Base-by-base conservation (phyloP, 37 sponge, comb jelly and placozoan species). In the Chondrilla cf. caribensis region DNA sequence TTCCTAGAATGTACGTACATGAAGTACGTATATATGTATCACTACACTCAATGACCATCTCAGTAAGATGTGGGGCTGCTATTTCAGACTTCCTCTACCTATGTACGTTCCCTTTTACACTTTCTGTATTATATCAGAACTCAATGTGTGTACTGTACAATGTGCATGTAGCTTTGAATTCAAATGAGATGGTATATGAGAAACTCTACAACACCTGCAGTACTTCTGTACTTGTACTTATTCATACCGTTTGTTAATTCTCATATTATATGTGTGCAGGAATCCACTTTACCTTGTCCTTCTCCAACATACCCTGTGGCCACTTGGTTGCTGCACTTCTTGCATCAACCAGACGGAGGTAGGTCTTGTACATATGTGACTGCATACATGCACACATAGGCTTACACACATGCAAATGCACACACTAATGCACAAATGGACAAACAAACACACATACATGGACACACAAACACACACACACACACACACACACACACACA, bases 401-500 rank as follows among this genome's bases (percentile, higher is more conserved):
- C 64, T 6, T 22, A 60, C 64, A 60, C 64, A 15, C 22, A 60
- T 22, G 15, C 28, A 60, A 9, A 60, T 22, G 15, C 64, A 60
- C 64, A 60, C 28, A 60, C 64, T 21, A 9, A 60, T 22, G 15
- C 64, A 60, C 64, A 60, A 9, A 60, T 55, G 43, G 26, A 78
- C 79, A 78, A n/a, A 43, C 51, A 78, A n/a, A 78, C 79, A 78
- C 57, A 78, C 79, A 43, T 8, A 78, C 79, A 78, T 25, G 43
- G 55, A 78, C 79, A 78, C 57, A 54, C 79, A 78, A n/a, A 78
- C 79, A 78, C 57, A 78, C 79, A 78, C 57, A 51, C 79, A 78
- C 57, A 51, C 79, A 78, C 57, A 78, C 79, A 78, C 57, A 51
- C 57, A 78, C 54, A 78, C 32, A 78, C 79, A 78, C 32, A 78